Percentiles rank a stretch among this genome's conserved stretches.
These are phyloP conservation scores for Adelognathus sp. DNA, from an alignment of 2,888 invertebrate genomes.

Conservation along the genomic window DNA sequence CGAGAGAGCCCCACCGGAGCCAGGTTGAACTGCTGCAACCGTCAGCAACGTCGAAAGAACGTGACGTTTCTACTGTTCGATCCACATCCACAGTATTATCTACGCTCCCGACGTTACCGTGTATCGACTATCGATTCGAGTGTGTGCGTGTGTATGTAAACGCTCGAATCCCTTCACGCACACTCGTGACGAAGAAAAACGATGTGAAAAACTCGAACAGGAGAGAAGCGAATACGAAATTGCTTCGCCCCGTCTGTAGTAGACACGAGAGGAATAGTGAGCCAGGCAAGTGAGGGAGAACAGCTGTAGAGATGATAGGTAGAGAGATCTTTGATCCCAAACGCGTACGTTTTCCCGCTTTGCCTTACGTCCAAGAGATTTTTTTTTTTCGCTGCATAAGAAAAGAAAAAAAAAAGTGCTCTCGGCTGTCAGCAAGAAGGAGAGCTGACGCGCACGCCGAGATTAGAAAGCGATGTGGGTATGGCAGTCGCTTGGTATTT, in stretches of 20 bases:
- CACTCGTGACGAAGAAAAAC: constrained; percentile 18
- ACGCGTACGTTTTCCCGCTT: neutral
- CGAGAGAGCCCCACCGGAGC: neutral
- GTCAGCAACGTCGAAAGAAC: constrained; percentile 11
- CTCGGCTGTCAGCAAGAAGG: neutral
- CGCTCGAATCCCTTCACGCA: constrained; percentile 15
- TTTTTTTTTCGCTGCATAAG: neutral
- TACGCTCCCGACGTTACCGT: neutral
- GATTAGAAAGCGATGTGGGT: neutral
- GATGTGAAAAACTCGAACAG: constrained; percentile 14
- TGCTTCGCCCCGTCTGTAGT: constrained; percentile 26
- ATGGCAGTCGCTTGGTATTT: neutral
- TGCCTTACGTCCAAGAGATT: neutral
- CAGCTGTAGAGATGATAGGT: neutral
- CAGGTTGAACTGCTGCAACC: neutral
- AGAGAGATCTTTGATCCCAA: constrained; percentile 20
- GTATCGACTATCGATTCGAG: constrained; percentile 5
- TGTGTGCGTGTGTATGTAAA: neutral
- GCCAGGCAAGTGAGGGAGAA: neutral
- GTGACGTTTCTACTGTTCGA: constrained; percentile 7
- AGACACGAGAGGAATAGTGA: constrained; percentile 12
- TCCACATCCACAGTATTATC: neutral
- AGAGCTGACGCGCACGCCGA: neutral
- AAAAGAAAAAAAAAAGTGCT: neutral
- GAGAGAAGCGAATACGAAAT: constrained; percentile 27